Evolutionary conservation across 1,140 invertebrate species (phyloP).

Genomic region (Lordiphosa clarofinis): DNA sequence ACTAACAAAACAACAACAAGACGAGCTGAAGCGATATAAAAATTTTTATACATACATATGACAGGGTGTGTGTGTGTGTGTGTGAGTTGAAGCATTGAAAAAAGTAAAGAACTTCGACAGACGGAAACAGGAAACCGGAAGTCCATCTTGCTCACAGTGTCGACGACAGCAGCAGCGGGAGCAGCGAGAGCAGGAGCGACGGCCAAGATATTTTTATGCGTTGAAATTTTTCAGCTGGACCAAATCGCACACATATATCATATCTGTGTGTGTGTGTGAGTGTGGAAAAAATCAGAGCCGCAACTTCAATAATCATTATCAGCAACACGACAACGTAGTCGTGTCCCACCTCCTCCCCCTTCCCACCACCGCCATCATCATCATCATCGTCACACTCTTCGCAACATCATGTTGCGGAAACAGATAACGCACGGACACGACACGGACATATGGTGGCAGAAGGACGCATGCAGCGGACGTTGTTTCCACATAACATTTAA

Average conservation of each 20-base stretch:
- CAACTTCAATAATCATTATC: constrained; percentile 78
- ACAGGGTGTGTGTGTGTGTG: constrained; percentile 30
- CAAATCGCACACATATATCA: constrained; percentile 63
- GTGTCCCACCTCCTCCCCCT: constrained; percentile 7
- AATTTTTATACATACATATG: constrained; percentile 57
- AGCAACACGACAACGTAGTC: constrained; percentile 46
- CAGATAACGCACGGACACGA: constrained; percentile 73
- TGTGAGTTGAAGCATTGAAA: constrained; percentile 66
- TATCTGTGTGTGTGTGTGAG: constrained; percentile 22
- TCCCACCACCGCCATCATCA: constrained; percentile 14
- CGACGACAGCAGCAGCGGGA: constrained; percentile 56
- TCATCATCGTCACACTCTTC: constrained; percentile 48
- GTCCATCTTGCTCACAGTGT: constrained; percentile 79
- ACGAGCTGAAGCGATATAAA: constrained; percentile 63
- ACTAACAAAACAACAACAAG: constrained; percentile 27
- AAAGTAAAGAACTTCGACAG: constrained; percentile 79
- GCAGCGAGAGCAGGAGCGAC: constrained; percentile 14
- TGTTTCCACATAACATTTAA: constrained; percentile 73
- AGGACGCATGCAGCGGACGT: constrained; percentile 44
- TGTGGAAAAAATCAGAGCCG: constrained; percentile 44
- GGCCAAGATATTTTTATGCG: constrained; percentile 77
- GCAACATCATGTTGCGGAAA: constrained; percentile 75
- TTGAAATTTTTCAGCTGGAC: constrained; percentile 77
- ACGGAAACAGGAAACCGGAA: constrained; percentile 80
- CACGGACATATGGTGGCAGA: constrained; percentile 44